Conservation (phyloP, 2,797 vertebrate species). For the Rhyacichthys aspro region DNA sequence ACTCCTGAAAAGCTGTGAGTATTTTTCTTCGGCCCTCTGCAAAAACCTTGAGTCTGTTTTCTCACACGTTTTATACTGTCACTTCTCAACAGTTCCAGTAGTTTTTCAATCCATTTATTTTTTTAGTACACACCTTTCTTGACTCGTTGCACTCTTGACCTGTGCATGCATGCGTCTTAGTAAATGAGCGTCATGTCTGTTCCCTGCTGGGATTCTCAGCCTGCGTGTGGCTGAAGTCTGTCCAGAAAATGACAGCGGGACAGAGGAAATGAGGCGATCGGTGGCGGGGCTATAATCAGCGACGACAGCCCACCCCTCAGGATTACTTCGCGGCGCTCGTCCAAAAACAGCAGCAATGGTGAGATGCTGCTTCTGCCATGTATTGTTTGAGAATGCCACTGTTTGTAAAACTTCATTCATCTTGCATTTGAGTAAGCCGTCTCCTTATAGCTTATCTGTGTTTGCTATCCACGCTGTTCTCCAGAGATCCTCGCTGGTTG, state of each 20-base stretch:
- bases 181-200: conserved; percentile 30
- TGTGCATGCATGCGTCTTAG: not conserved
- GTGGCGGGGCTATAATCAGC: conserved; percentile 31
- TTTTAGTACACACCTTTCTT: conserved; percentile 24
- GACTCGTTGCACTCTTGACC: conserved; percentile 23
- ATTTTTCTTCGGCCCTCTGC: too few species aligned
- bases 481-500: conserved; percentile 24
- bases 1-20: too few species aligned
- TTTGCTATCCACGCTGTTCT: conserved; percentile 13
- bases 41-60: too few species aligned
- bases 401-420: conserved; percentile 2
- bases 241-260: conserved; percentile 39
- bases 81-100: too few species aligned
- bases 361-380: not conserved
- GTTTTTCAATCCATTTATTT: too few species aligned
- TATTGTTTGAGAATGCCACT: conserved; percentile 3
- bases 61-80: too few species aligned
- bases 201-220: conserved; percentile 47
- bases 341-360: too few species aligned
- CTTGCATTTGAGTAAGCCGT: conserved; percentile 21
- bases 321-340: conserved; percentile 28
- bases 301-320: conserved; percentile 28
- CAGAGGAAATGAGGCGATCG: conserved; percentile 61
- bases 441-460: conserved; percentile 25
- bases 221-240: conserved; percentile 38